These are phyloP conservation scores for Saguinus imperator DNA, from an alignment of 2,113 vertebrate genomes.

Conservation along the genomic window DNA sequence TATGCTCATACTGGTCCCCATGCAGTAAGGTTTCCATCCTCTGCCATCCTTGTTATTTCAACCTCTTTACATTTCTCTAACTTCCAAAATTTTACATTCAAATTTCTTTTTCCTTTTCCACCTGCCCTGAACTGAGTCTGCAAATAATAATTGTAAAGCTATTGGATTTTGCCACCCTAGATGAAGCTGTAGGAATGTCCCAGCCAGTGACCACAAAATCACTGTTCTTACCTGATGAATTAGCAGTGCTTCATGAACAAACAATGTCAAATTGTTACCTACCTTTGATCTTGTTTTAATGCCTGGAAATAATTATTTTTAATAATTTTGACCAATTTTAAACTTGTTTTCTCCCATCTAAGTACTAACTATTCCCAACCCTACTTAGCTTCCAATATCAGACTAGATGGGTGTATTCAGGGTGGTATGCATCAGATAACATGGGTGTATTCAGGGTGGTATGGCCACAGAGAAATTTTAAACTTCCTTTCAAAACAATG, in stretches of 20 bases:
- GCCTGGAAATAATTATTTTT: neutral
- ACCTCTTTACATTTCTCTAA: neutral
- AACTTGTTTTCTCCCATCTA: neutral
- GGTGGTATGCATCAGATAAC: neutral
- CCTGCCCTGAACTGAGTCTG: neutral
- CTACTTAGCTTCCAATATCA: neutral
- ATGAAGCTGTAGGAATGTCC: neutral
- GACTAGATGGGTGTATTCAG: neutral
- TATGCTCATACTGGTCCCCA: neutral
- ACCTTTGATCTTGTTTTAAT: neutral
- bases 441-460: neutral
- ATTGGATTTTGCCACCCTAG: neutral
- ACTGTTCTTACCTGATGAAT: neutral
- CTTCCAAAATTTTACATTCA: neutral
- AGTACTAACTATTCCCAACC: neutral
- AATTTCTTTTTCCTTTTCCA: neutral
- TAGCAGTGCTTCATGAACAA: neutral
- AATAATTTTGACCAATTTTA: slow-evolving; percentile 11
- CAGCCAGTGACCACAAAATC: neutral
- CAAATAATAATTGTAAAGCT: neutral
- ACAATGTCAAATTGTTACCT: neutral
- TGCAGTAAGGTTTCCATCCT: neutral
- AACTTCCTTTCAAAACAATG: neutral
- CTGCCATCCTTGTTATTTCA: neutral
- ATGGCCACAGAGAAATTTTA: neutral